These are phyloP conservation scores for Pomatostomus ruficeps DNA, from an alignment of 2,113 vertebrate species.

Conservation along the genomic window DNA sequence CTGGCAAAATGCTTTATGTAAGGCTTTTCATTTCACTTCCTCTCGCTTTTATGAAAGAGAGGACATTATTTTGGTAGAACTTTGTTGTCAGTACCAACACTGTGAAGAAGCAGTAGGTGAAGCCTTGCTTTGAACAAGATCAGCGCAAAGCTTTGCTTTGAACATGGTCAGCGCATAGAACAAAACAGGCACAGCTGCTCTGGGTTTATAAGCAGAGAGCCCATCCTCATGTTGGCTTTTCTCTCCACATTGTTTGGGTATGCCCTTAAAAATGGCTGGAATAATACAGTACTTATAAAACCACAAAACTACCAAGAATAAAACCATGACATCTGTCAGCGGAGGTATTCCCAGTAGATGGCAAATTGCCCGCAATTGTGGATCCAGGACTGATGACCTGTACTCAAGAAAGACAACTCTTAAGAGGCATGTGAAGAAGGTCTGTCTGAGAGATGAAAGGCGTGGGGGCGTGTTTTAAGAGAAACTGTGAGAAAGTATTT, in stretches of 20 bases:
- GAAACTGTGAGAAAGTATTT: not conserved
- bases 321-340: not conserved
- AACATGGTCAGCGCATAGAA: not conserved
- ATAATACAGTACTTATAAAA: not conserved
- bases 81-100: not conserved
- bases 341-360: not conserved
- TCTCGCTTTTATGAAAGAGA: not conserved
- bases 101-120: not conserved
- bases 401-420: not conserved
- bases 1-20: not conserved
- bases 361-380: not conserved
- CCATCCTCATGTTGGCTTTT: not conserved
- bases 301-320: not conserved
- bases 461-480: not conserved
- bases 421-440: not conserved
- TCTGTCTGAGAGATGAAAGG: not conserved
- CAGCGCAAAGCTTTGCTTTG: not conserved
- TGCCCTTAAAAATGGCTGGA: not conserved
- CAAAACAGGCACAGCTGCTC: not conserved
- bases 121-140: not conserved
- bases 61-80: not conserved
- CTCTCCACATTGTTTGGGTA: not conserved
- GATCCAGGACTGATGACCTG: not conserved
- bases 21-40: not conserved
- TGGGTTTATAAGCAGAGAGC: not conserved